A percentile compares a stretch with the other conserved stretches of the same genome.
Evolutionary conservation across 2,888 invertebrate genomes (phyloP).

Genomic region (Himalopsyche anomala): DNA sequence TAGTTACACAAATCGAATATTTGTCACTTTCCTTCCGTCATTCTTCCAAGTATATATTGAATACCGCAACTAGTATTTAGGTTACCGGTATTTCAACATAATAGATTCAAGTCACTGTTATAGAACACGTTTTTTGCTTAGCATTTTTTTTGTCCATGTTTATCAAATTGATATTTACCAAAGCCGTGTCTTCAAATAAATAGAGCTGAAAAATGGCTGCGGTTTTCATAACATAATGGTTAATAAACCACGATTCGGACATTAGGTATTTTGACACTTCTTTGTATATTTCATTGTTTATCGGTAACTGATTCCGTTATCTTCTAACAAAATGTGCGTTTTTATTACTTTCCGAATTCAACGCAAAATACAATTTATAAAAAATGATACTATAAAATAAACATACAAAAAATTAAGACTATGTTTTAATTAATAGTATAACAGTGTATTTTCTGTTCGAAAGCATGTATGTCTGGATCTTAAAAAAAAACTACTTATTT

Average conservation of each 20-base stretch:
- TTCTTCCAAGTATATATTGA: background rate
- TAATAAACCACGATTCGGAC: background rate
- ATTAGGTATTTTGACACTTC: slow-evolving; percentile 21
- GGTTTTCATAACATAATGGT: slow-evolving; percentile 13
- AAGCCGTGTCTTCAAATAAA: slow-evolving; percentile 18
- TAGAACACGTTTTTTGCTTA: slow-evolving; percentile 1
- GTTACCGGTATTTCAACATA: background rate
- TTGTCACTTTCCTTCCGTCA: no score
- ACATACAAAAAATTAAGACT: no score
- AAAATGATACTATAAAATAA: no score
- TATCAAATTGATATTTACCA: slow-evolving; percentile 18
- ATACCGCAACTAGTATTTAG: slow-evolving; percentile 1
- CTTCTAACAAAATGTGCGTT: no score
- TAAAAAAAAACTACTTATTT: no score
- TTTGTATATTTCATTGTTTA: background rate
- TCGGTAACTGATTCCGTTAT: no score
- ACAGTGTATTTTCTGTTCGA: no score
- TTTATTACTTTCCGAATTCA: no score
- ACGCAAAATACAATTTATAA: no score
- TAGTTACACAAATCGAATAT: no score
- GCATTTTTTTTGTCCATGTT: background rate
- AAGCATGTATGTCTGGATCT: no score
- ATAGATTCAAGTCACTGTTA: slow-evolving; percentile 4
- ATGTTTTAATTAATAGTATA: no score
- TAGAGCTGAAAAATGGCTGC: slow-evolving; percentile 16